Evolutionary conservation across 2,888 invertebrate genomes (phyloP), one percentile per base, ranked within the genome.

Genomic region (Onchidella celtica): DNA sequence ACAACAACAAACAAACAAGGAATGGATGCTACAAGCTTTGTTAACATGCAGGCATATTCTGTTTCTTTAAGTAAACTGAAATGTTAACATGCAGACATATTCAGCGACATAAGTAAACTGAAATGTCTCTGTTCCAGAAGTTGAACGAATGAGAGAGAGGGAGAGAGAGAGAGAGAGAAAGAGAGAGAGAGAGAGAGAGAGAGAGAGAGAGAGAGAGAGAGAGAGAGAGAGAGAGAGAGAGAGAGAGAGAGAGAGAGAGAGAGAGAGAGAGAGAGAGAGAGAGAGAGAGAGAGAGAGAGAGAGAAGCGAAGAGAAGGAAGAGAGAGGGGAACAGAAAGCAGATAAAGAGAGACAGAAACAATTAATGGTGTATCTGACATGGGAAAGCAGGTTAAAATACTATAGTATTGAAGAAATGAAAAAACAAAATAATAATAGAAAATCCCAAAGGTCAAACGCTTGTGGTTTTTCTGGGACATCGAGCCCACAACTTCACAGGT

Each of bases 141-240:
- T 14, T 17, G n/a, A 27, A 66, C 4, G 29, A 29, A 29, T 29
- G 66, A 66, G 66, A 66, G 11, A 66, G 32, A 29, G 32, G 29
- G 66, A 66, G 32, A 29, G 29, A 66, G 66, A 66, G 66, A 66
- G 32, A 29, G 32, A 66, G 32, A 66, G 66, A 66, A 21, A 29
- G 66, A 66, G 32, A 29, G 32, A 66, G 34, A 34, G n/a, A 29
- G 32, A 66, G 34, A 34, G n/a, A 6, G 27, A 66, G n/a, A 4
- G n/a, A 11, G 32, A 66, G 34, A 34, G n/a, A 29, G 32, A 29
- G 34, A 34, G 34, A 66, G 32, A 27, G 29, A 34, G 34, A 66
- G 32, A 29, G n/a, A 34, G 21, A 29, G 66, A 29, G 21, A 11
- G 29, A 27, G 27, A 27, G 9, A 34, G 21, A 29, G 66, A 66